Base-by-base conservation (phyloP, 2,888 invertebrate genomes). In the Agonopterix alstromeriana region DNA sequence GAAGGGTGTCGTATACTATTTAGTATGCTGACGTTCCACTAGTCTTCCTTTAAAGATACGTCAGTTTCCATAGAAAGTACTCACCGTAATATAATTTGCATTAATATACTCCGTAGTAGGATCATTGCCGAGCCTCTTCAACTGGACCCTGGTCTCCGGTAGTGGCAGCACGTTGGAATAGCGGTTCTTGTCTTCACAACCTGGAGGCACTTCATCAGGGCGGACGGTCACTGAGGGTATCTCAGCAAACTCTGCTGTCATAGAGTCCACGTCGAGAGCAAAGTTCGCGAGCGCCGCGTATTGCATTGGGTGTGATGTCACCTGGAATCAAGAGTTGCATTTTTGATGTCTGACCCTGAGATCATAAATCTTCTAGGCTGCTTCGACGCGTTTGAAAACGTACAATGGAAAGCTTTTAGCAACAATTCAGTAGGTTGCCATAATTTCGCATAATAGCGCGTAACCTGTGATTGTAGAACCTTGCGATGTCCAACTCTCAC, bases 111-210 rank as follows among this genome's bases (percentile, higher is more conserved):
- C 96, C 46, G 94, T 93, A 54, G 93, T 93, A 0, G 94, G 93
- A 65, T 95, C 94, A 52, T 92, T 93, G 49, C 93, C 93, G 50
- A 93, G 89, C 54, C 91, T 90, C 60, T 90, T 91, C 38, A 98
- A 86, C 36, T 92, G 92, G 1, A 98, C 97, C 67, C 97, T 91
- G 35, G 97, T 97, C 79, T 97, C 97, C 35, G 97, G 97, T 60
- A 97, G 91, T 48, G 98, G 98, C 60, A 98, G 94, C n/a, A 98
- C 96, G 79, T 98, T 98, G 50, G 97, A 96, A 84, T 97, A 98
- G 46, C 92, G 84, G 84, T 98, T 98, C 81, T 97, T 97, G 54
- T 94, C 92, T 70, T 97, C 97, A 55, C 95, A 96, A 1, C 97
- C 97, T 0, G 91, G 89, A 0, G 97, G 97, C 46, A 97, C 92